These are phyloP conservation scores for Drosophila planitibia DNA, from an alignment of 2,888 invertebrate species.

Conservation along the genomic window DNA sequence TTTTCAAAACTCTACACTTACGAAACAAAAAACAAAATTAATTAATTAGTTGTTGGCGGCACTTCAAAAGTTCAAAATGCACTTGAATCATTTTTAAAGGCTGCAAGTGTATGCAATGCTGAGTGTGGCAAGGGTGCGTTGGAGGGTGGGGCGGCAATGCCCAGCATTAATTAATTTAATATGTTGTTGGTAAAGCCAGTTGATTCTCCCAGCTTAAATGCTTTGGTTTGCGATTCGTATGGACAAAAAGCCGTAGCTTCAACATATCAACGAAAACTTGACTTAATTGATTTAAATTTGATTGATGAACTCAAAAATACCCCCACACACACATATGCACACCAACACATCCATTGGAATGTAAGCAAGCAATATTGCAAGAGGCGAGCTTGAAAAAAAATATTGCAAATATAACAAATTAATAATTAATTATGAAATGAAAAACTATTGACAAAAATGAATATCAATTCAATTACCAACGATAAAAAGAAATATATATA, in stretches of 20 bases:
- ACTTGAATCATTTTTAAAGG: slow-evolving; percentile 60
- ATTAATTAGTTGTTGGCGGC: slow-evolving; percentile 60
- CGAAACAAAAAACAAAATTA: not conserved
- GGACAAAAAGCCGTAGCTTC: slow-evolving; percentile 29
- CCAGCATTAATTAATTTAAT: slow-evolving; percentile 62
- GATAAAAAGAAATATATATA: not conserved
- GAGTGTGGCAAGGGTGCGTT: slow-evolving; percentile 3
- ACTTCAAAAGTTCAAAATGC: slow-evolving; percentile 56
- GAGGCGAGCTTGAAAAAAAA: no score
- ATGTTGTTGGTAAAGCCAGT: slow-evolving; percentile 28
- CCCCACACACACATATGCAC: not conserved
- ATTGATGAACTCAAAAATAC: slow-evolving; percentile 53
- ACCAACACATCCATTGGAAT: no score
- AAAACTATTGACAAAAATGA: not conserved
- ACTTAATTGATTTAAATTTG: slow-evolving; percentile 71
- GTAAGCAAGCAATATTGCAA: not conserved
- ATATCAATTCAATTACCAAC: not conserved
- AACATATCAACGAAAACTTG: slow-evolving; percentile 38
- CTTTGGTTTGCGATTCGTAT: slow-evolving; percentile 34
- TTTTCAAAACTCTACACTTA: not conserved
- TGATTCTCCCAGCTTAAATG: slow-evolving; percentile 50
- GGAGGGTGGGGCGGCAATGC: slow-evolving; percentile 20
- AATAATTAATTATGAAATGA: not conserved
- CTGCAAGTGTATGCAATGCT: slow-evolving; percentile 5
- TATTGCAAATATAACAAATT: not conserved